phyloP scores from a whole-genome alignment of 2,888 invertebrate genomes.

The Dyspetes luteomarginatus region DNA sequence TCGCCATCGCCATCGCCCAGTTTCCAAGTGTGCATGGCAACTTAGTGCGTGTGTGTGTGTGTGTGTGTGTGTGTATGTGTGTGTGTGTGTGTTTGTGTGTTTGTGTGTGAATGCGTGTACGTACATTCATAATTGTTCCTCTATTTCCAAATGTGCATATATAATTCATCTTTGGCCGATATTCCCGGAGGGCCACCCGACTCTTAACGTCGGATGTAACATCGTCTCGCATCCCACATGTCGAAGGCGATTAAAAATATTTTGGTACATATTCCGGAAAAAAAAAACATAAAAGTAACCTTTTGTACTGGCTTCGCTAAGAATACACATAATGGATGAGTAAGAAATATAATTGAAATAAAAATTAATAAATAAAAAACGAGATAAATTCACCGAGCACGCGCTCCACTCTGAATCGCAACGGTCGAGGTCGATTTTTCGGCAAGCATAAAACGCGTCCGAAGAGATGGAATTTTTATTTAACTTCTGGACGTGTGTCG shows the following conservation, averaged over 20 bases:
- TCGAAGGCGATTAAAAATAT: constrained; percentile 56
- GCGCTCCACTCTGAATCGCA: no score
- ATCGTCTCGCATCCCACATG: constrained; percentile 27
- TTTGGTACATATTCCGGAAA: constrained; percentile 64
- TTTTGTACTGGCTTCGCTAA: constrained; percentile 63
- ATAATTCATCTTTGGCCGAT: constrained; percentile 38
- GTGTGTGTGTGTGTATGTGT: constrained; percentile 42
- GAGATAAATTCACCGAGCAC: no score
- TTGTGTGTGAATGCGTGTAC: constrained; percentile 22
- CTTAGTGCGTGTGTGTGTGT: constrained; percentile 38
- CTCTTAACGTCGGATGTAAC: constrained; percentile 20
- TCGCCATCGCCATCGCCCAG: constrained; percentile 42
- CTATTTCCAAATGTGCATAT: constrained; percentile 54
- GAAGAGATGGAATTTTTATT: no score
- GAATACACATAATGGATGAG: constrained; percentile 13
- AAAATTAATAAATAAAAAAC: no score
- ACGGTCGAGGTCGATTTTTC: no score
- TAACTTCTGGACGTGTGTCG: no score
- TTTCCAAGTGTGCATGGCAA: constrained; percentile 44
- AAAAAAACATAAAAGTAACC: no score
- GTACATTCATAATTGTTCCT: constrained; percentile 60
- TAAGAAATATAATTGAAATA: no score
- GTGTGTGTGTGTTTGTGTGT: constrained; percentile 28
- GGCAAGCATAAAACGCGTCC: no score
- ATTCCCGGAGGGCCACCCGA: background rate